phyloP scores from a whole-genome alignment of 1,140 invertebrate genomes.

The Pteromalus puparum region DNA sequence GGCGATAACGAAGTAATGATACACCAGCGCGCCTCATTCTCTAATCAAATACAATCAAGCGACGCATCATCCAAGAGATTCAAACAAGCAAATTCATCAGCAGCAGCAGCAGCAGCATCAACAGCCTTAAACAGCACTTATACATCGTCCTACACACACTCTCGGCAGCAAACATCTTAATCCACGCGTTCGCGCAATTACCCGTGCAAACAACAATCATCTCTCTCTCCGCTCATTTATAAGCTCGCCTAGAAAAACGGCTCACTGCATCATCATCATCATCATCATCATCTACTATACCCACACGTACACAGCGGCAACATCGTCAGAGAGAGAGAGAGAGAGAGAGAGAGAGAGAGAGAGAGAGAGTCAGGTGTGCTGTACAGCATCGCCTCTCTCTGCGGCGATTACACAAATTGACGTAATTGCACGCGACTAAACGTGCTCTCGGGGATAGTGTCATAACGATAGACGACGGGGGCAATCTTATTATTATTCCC shows the following conservation, averaged over 20 bases:
- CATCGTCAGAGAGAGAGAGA: neutral
- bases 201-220: neutral
- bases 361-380: neutral
- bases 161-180: neutral
- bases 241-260: neutral
- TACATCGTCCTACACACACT: neutral
- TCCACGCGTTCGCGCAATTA: neutral
- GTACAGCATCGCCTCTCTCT: neutral
- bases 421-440: slow-evolving; percentile 36
- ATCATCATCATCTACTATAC: too few relatives aligned
- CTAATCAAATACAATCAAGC: too few relatives aligned
- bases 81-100: neutral
- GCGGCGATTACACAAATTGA: slow-evolving; percentile 38
- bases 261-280: neutral
- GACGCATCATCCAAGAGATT: too few relatives aligned
- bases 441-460: neutral
- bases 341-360: neutral
- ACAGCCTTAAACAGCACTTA: too few relatives aligned
- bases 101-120: too few relatives aligned
- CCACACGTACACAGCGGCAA: too few relatives aligned
- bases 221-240: neutral
- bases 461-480: neutral
- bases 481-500: slow-evolving; percentile 32
- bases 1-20: too few relatives aligned
- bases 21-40: too few relatives aligned